phyloP scores from a whole-genome alignment of 2,113 vertebrate species.

The Eurystomus gularis region DNA sequence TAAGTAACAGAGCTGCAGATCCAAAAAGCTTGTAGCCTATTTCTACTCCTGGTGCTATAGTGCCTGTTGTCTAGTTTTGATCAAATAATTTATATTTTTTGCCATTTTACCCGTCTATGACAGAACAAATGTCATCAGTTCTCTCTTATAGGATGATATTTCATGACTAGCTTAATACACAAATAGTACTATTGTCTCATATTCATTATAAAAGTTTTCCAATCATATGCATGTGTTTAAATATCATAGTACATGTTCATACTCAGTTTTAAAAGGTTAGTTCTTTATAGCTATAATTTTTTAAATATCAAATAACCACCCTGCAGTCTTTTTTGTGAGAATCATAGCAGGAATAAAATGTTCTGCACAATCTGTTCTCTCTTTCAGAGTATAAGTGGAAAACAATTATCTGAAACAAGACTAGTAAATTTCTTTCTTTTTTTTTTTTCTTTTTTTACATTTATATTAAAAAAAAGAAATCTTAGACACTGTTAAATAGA shows the following conservation, averaged over 20 bases:
- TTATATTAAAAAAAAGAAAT: not conserved
- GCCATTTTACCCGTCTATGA: not conserved
- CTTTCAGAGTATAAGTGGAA: not conserved
- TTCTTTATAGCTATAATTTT: not conserved
- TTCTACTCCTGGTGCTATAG: not conserved
- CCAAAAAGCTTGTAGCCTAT: not conserved
- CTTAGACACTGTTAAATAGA: not conserved
- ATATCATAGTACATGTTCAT: not conserved
- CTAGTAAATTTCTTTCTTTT: not conserved
- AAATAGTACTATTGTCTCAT: not conserved
- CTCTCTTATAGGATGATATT: not conserved
- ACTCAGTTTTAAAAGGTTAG: not conserved
- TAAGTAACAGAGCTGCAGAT: not conserved
- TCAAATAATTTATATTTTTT: not conserved
- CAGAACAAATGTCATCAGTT: not conserved
- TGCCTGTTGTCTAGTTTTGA: not conserved
- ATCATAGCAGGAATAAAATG: not conserved
- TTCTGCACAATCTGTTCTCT: not conserved
- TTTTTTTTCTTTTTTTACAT: not conserved
- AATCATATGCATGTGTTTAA: not conserved
- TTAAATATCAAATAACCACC: not conserved
- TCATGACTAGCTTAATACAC: not conserved
- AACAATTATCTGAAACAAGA: not conserved
- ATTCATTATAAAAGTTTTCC: not conserved
- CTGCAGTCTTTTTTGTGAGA: not conserved